phyloP scores from a whole-genome alignment of 2,888 invertebrate genomes.

The Celastrina argiolus region DNA sequence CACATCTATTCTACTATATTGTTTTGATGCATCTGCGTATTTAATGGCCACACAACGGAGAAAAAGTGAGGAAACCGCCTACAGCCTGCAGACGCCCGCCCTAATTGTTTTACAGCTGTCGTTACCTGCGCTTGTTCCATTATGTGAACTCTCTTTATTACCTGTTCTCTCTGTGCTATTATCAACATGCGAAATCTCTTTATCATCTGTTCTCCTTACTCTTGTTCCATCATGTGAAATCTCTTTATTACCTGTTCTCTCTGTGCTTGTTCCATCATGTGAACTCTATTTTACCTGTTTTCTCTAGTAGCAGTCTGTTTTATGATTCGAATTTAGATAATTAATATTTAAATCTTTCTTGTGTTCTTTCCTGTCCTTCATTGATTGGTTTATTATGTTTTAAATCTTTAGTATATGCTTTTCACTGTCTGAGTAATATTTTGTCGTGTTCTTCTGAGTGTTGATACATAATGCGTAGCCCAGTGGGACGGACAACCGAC shows the following conservation, averaged over 20 bases:
- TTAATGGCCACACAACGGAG: conserved; percentile 23
- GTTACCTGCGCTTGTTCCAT: conserved; percentile 8
- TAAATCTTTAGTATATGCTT: too few species aligned
- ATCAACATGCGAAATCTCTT: not conserved
- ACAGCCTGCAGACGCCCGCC: conserved; percentile 24
- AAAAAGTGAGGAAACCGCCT: conserved; percentile 27
- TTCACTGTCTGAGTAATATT: too few species aligned
- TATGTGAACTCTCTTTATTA: not conserved
- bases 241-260: not conserved
- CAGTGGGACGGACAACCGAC: too few species aligned
- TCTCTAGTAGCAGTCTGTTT: not conserved
- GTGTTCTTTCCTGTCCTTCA: too few species aligned
- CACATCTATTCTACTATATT: not conserved
- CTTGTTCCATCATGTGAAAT: not conserved
- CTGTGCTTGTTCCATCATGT: not conserved
- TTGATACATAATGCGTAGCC: too few species aligned
- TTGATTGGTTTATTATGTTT: too few species aligned
- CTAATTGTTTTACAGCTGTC: conserved; percentile 29
- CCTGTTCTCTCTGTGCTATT: not conserved
- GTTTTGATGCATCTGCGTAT: not conserved
- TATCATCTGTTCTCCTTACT: not conserved
- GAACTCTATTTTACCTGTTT: not conserved
- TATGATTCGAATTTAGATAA: too few species aligned
- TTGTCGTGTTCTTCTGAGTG: too few species aligned
- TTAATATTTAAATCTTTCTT: too few species aligned